phyloP scores from a whole-genome alignment of 2,113 vertebrate genomes.

The Mustelus asterias region DNA sequence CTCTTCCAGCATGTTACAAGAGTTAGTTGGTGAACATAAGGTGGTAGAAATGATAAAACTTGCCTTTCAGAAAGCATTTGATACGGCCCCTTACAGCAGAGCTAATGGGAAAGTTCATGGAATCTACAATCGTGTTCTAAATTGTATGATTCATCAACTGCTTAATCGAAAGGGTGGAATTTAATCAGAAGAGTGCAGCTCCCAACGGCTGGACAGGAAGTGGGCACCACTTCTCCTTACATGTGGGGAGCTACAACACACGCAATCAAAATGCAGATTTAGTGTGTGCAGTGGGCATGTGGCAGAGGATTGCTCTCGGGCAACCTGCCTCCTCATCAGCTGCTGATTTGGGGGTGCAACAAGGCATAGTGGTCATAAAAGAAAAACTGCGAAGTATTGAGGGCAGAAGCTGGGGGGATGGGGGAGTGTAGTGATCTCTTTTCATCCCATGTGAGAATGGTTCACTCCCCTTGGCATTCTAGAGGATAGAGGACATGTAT shows the following conservation, averaged over 20 bases:
- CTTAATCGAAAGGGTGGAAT: neutral
- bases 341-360: neutral
- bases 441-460: neutral
- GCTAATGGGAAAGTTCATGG: neutral
- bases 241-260: neutral
- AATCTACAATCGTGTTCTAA: neutral
- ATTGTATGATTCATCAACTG: neutral
- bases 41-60: slow-evolving; percentile 32
- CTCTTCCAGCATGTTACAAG: slow-evolving; percentile 25
- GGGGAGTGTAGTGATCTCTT: neutral
- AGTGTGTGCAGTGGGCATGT: neutral
- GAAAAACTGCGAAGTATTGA: neutral
- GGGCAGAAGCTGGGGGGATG: neutral
- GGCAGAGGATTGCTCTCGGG: neutral
- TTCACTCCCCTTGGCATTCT: neutral
- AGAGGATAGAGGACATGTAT: neutral
- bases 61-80: slow-evolving; percentile 32
- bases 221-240: neutral
- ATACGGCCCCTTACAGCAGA: neutral
- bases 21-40: slow-evolving; percentile 32
- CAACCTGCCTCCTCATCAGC: neutral
- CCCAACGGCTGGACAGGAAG: neutral
- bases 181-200: neutral
- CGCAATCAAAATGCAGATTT: neutral
- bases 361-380: neutral